These are phyloP conservation scores for Agapornis canus DNA, from an alignment of 2,797 vertebrate species.

Conservation along the genomic window DNA sequence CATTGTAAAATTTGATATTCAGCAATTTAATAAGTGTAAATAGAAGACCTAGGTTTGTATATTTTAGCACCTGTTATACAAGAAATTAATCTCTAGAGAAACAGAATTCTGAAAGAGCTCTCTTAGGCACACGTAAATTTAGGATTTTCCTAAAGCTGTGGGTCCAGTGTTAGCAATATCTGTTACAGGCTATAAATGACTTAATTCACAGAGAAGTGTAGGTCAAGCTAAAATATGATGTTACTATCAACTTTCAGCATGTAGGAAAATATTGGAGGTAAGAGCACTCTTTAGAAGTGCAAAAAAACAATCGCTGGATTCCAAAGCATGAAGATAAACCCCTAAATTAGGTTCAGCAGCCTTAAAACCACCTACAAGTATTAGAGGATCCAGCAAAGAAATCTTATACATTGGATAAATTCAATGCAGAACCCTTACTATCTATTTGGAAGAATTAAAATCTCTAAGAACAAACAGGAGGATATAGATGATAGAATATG, in stretches of 20 bases:
- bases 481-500: neutral
- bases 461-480: neutral
- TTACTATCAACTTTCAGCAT: neutral
- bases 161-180: neutral
- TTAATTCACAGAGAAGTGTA: neutral
- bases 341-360: neutral
- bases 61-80: neutral
- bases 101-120: neutral
- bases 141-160: neutral
- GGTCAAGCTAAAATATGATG: neutral
- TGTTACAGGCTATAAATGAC: neutral
- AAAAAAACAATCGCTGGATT: neutral
- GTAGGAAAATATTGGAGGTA: neutral
- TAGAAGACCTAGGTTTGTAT: neutral
- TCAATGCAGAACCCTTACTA: neutral
- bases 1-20: neutral
- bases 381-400: neutral
- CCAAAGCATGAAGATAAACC: neutral
- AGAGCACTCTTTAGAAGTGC: neutral
- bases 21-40: neutral
- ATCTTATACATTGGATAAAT: neutral
- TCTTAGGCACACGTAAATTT: fast-evolving
- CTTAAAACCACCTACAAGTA: neutral
- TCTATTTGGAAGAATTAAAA: neutral
- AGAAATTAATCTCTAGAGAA: neutral